These are phyloP conservation scores for Malacosoma neustria DNA, from an alignment of 2,888 invertebrate genomes.

Conservation along the genomic window DNA sequence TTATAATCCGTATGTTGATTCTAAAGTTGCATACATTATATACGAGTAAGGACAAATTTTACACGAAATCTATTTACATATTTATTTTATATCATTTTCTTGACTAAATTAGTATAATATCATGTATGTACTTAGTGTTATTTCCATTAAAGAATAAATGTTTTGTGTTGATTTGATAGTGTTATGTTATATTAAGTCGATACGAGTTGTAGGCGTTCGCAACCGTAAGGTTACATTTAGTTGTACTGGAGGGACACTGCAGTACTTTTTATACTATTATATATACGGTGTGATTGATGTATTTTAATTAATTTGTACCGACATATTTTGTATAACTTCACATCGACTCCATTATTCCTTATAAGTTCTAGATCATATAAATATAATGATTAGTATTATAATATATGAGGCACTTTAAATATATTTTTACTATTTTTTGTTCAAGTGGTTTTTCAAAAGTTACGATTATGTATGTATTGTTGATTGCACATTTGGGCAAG, in stretches of 20 bases:
- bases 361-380: constrained; percentile 74
- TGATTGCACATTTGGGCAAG: constrained; percentile 34
- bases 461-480: constrained; percentile 17
- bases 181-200: constrained; percentile 37
- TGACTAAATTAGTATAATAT: constrained; percentile 42
- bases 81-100: background rate
- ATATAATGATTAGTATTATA: constrained; percentile 29
- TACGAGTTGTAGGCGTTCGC: constrained; percentile 26
- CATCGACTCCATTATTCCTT: constrained; percentile 46
- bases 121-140: constrained; percentile 59
- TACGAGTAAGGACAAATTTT: no score
- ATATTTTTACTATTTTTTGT: constrained; percentile 4
- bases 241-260: constrained; percentile 13
- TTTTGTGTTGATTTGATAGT: constrained; percentile 46
- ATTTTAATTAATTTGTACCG: constrained; percentile 15
- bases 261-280: constrained; percentile 16
- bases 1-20: no score
- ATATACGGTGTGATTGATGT: constrained; percentile 17
- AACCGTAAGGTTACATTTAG: constrained; percentile 23
- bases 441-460: constrained; percentile 5
- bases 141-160: constrained; percentile 50
- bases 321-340: constrained; percentile 27
- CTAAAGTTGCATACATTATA: no score
- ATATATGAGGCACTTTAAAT: constrained; percentile 8
- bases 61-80: background rate